Evolutionary conservation across 37 sponge, comb jelly and placozoan species (phyloP), one percentile per base, ranked within the genome.

Genomic region (Bolinopsis microptera): DNA sequence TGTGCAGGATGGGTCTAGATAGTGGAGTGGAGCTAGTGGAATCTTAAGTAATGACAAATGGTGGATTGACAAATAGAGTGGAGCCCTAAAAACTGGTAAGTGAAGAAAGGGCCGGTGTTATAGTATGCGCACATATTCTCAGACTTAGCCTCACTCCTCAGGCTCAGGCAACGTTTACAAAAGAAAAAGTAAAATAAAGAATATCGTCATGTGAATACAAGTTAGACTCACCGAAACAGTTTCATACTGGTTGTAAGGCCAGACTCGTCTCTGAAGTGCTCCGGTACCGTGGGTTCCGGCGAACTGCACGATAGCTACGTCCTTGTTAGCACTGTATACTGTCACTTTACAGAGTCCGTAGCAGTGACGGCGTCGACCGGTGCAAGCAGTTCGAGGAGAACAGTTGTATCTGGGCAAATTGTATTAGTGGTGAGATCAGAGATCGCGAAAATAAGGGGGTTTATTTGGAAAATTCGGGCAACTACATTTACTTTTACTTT

Each of bases 341-440:
- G 90, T 86, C 26, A 86, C 90, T 26, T 86, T 86, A 61, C 90
- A 86, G 27, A 86, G 61, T 3, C 90, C 90, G 90, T 86, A 86
- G 90, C 90, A 86, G 67, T 86, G 90, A 1, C 90, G 24, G 24
- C 90, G 48, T 26, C 90, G 1, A 3, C 90, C 90, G 2, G 90
- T 86, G 22, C 90, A 86, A 22, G 90, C 48, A 41, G 39, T n/a
- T 9, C 90, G 41, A 27, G 90, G 90, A 27, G 90, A 86, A 27
- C 90, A 86, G 90, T 86, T 86, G 61, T 86, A 86, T 30, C 90
- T 86, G 90, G 90, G 27, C 21, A n/a, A n/a, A 28, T n/a, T 3
- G 75, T 22, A 22, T 22, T 67, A n/a, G n/a, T n/a, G n/a, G n/a
- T n/a, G n/a, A 94, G 88, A 97, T 97, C 2, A 92, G 94, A n/a